phyloP scores from a whole-genome alignment of 1,140 invertebrate genomes.

The Cydia amplana region DNA sequence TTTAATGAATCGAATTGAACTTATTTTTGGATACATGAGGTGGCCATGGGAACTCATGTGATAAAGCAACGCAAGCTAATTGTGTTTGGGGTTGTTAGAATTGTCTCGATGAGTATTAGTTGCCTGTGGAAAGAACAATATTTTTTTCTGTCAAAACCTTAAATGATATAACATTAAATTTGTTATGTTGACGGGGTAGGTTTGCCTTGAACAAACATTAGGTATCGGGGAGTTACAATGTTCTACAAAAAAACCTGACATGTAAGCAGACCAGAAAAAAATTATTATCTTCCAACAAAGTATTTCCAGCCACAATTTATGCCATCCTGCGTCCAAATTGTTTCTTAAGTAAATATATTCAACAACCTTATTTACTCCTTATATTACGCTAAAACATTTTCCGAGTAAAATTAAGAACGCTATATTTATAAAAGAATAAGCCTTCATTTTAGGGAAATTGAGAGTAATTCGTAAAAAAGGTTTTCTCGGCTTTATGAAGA shows the following conservation, averaged over 20 bases:
- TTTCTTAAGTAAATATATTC: constrained; percentile 15
- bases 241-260: too few species aligned
- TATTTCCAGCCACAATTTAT: constrained; percentile 4
- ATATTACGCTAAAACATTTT: constrained; percentile 22
- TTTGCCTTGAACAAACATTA: too few species aligned
- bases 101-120: too few species aligned
- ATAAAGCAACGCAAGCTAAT: too few species aligned
- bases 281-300: not conserved
- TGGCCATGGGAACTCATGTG: too few species aligned
- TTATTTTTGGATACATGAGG: too few species aligned
- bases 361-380: constrained; percentile 19
- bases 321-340: constrained; percentile 13
- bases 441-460: constrained; percentile 32
- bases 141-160: too few species aligned
- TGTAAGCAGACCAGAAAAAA: not conserved
- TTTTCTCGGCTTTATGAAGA: constrained; percentile 36
- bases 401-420: constrained; percentile 24
- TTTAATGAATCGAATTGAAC: not conserved
- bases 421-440: constrained; percentile 31
- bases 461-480: constrained; percentile 35
- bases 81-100: too few species aligned
- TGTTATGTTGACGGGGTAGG: too few species aligned
- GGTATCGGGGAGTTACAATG: too few species aligned
- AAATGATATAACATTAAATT: too few species aligned
- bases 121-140: too few species aligned